Percentiles rank a stretch among this genome's conserved stretches.
Conservation (phyloP, 2,888 invertebrate genomes). For the Mactromeris polynyma region DNA sequence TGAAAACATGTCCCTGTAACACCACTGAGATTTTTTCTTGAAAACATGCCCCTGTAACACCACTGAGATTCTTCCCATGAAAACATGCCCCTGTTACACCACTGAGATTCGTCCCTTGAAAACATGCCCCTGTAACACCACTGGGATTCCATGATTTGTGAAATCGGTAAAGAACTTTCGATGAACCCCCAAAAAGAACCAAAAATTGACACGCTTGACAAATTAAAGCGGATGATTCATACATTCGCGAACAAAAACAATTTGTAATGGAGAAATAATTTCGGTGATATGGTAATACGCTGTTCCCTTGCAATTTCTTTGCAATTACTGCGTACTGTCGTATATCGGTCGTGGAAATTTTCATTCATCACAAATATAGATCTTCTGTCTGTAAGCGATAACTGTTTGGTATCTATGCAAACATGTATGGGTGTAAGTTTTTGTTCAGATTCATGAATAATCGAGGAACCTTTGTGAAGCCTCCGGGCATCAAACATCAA, state of each 20-base stretch:
- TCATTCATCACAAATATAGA: neutral
- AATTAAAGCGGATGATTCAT: neutral
- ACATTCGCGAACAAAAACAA: neutral
- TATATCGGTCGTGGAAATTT: neutral
- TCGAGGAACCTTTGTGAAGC: neutral
- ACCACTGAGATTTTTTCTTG: too few species aligned
- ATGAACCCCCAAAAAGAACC: neutral
- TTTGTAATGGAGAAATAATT: neutral
- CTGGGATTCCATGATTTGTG: too few species aligned
- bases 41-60: too few species aligned
- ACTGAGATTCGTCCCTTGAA: too few species aligned
- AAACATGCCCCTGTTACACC: too few species aligned
- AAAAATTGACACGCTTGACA: neutral
- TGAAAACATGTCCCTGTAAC: too few species aligned
- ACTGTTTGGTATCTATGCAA: neutral
- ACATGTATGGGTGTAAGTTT: neutral
- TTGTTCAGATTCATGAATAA: neutral
- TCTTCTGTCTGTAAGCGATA: neutral
- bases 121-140: too few species aligned
- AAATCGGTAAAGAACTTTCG: neutral
- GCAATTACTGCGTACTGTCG: neutral
- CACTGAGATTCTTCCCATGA: too few species aligned
- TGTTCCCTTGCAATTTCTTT: neutral
- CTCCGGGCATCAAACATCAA: neutral
- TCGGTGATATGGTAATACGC: conserved; percentile 4